These are phyloP conservation scores for Argynnis bischoffii DNA, from an alignment of 2,888 invertebrate genomes.

Conservation along the genomic window DNA sequence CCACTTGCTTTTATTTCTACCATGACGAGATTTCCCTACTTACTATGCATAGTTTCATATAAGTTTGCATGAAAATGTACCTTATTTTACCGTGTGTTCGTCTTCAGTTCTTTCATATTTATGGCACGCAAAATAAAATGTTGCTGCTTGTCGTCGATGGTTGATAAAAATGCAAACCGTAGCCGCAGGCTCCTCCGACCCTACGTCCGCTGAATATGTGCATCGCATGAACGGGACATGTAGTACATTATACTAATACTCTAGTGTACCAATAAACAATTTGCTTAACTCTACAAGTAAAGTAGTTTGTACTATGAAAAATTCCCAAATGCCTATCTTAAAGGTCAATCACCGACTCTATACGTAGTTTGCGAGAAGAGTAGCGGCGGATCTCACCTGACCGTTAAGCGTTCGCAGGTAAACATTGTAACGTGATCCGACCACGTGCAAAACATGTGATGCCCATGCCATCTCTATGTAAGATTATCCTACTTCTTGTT, in stretches of 20 bases:
- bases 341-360: slow-evolving; percentile 42
- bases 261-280: slow-evolving; percentile 33
- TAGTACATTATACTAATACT: slow-evolving; percentile 36
- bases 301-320: slow-evolving; percentile 23
- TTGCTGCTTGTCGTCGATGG: slow-evolving; percentile 69
- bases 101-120: slow-evolving; percentile 73
- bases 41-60: slow-evolving; percentile 78
- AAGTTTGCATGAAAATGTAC: slow-evolving; percentile 74
- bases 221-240: slow-evolving; percentile 46
- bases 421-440: slow-evolving; percentile 78
- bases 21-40: slow-evolving; percentile 56
- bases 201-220: slow-evolving; percentile 67
- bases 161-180: slow-evolving; percentile 81
- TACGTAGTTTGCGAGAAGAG: slow-evolving; percentile 44
- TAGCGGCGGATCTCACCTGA: slow-evolving; percentile 69
- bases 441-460: slow-evolving; percentile 77
- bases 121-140: slow-evolving; percentile 80
- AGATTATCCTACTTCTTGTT: neutral
- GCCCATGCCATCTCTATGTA: neutral
- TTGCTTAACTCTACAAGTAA: slow-evolving; percentile 23
- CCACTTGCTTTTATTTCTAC: slow-evolving; percentile 49
- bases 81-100: slow-evolving; percentile 64
- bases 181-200: slow-evolving; percentile 63
- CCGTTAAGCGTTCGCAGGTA: slow-evolving; percentile 74
- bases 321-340: slow-evolving; percentile 27